These are phyloP conservation scores for Tigriopus californicus DNA, from an alignment of 2,888 invertebrate genomes.

Conservation along the genomic window DNA sequence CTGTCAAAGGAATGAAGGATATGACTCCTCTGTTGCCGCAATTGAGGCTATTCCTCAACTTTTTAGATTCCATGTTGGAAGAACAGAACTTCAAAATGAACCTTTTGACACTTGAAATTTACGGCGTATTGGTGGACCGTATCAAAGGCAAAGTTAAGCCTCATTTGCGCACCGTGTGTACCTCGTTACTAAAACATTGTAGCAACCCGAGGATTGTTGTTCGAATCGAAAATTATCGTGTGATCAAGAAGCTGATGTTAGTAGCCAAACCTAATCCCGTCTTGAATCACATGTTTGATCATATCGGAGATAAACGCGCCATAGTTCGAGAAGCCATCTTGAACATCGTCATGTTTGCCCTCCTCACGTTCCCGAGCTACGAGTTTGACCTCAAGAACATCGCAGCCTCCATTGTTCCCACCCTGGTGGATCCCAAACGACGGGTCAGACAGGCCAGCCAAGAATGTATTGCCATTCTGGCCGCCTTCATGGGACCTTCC, in stretches of 20 bases:
- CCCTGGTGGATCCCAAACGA: constrained; percentile 42
- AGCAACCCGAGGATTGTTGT: constrained; percentile 34
- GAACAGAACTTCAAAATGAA: constrained; percentile 39
- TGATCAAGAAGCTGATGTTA: constrained; percentile 34
- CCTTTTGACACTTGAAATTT: constrained; percentile 31
- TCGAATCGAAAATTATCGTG: constrained; percentile 32
- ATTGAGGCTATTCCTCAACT: constrained; percentile 41
- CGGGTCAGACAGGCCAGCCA: constrained; percentile 56
- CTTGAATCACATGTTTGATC: constrained; percentile 33
- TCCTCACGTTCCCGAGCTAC: constrained; percentile 56
- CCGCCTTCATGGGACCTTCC: constrained; percentile 44
- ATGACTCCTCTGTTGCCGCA: constrained; percentile 38
- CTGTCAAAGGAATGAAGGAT: constrained; percentile 35
- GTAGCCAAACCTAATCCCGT: constrained; percentile 34
- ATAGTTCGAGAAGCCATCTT: constrained; percentile 51
- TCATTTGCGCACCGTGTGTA: constrained; percentile 31
- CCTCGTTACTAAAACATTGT: constrained; percentile 30
- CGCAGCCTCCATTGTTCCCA: constrained; percentile 30
- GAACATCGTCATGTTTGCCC: constrained; percentile 52
- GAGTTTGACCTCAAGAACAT: constrained; percentile 40
- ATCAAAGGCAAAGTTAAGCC: constrained; percentile 28
- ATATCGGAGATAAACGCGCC: constrained; percentile 30
- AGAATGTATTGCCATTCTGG: constrained; percentile 56
- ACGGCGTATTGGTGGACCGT: constrained; percentile 29
- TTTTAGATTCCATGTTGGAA: constrained; percentile 37